A percentile compares a stretch with the other conserved stretches of the same genome.
These are phyloP conservation scores for Drosophila bipectinata DNA, from an alignment of 1,140 invertebrate species.

Conservation along the genomic window DNA sequence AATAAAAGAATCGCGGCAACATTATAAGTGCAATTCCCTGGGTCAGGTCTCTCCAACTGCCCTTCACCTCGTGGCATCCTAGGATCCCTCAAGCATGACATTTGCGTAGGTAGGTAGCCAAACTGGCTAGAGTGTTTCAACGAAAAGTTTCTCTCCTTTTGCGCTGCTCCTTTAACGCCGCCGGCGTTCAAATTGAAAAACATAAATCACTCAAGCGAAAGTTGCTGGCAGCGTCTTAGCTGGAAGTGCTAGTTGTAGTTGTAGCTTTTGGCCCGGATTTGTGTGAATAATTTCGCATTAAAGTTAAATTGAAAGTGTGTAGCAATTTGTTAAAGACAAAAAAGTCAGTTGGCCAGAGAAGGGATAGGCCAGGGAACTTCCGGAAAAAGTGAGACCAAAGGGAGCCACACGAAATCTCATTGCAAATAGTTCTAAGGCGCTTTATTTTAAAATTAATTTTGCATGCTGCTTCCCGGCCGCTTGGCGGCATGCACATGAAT, in stretches of 20 bases:
- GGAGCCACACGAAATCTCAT: constrained; percentile 34
- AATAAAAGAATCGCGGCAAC: constrained; percentile 30
- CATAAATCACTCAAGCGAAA: constrained; percentile 81
- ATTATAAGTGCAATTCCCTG: constrained; percentile 57
- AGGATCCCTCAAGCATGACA: constrained; percentile 49
- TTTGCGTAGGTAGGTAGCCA: constrained; percentile 46
- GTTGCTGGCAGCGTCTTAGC: constrained; percentile 47
- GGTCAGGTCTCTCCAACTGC: constrained; percentile 46
- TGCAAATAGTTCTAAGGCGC: constrained; percentile 64
- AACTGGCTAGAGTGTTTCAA: constrained; percentile 29
- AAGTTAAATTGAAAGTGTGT: constrained; percentile 78
- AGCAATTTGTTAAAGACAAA: constrained; percentile 81
- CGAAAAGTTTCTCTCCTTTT: constrained; percentile 35
- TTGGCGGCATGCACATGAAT: constrained; percentile 3
- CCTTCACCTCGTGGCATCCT: constrained; percentile 15
- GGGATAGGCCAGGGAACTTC: constrained; percentile 60
- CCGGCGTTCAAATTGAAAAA: constrained; percentile 70
- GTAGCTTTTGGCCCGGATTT: constrained; percentile 16
- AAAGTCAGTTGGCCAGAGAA: constrained; percentile 49
- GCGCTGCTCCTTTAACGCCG: constrained; percentile 10
- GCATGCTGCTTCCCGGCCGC: constrained; percentile 29
- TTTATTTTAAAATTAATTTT: constrained; percentile 80
- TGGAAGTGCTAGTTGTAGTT: constrained; percentile 4
- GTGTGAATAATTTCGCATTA: constrained; percentile 77
- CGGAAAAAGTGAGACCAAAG: constrained; percentile 10